Evolutionary conservation across 2,888 invertebrate species (phyloP), one percentile per base, ranked within the genome.

Genomic region (Litoditis marina): DNA sequence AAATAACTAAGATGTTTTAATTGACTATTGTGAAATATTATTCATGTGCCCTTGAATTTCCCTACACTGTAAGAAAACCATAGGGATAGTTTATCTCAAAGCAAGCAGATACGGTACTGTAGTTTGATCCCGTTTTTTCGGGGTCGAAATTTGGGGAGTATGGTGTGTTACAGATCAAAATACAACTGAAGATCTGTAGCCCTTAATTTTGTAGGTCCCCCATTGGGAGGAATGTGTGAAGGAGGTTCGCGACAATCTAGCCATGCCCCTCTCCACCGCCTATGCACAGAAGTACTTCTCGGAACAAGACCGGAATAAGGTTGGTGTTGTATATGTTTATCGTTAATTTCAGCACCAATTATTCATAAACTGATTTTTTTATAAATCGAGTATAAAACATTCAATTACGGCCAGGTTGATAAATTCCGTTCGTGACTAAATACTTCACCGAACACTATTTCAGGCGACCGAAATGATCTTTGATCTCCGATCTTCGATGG

Each of bases 201-300:
- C n/a, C 42, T 54, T 3, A 27, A 46, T 13, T 42, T 42, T 54
- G 30, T 54, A 69, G 71, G 54, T 53, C 16, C 72, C 69, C 19
- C 52, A 52, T 0, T 79, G 79, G 79, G 71, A 76, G 42, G 47
- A 63, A 31, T 79, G 79, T 55, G 77, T 79, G 1, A 65, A 66
- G 1, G 74, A 79, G 57, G 72, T 77, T 0, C 57, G 70, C 11
- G 72, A 77, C 8, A 68, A 77, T 34, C 56, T 79, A 44, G 69
- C 77, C 7, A 68, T 69, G 65, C 78, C 78, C 0, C 57, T 79
- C 7, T 73, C 74, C 0, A 71, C 75, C 7, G 73, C 72, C 34
- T 78, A 75, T 54, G 75, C 74, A 8, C 63, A 68, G 8, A 68
- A 70, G 51, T 69, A 68, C 54, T 76, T 76, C 63, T 63, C 72